Conservation (phyloP, 2,113 vertebrate genomes). For the Conger conger region DNA sequence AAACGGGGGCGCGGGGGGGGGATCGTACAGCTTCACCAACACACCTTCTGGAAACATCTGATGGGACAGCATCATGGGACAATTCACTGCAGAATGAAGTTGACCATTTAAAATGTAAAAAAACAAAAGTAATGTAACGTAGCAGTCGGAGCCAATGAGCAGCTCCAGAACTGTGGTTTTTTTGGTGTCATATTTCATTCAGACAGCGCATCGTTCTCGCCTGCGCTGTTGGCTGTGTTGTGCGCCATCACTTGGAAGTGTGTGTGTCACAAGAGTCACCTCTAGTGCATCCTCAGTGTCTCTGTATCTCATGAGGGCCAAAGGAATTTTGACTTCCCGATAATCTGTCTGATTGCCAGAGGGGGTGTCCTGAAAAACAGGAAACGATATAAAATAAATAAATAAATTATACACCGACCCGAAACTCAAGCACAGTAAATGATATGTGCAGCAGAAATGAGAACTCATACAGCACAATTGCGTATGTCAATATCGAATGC, state of each 20-base stretch:
- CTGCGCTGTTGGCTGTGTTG: neutral
- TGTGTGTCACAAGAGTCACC: slow-evolving; percentile 61
- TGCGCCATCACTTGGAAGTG: too few relatives aligned
- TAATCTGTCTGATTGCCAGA: slow-evolving; percentile 75
- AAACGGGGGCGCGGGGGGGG: slow-evolving; percentile 67
- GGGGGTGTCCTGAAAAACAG: slow-evolving; percentile 67
- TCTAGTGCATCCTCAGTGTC: slow-evolving; percentile 77
- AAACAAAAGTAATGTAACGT: too few relatives aligned
- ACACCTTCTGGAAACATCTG: slow-evolving; percentile 74
- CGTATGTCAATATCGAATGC: neutral
- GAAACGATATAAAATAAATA: too few relatives aligned
- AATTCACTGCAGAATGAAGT: neutral
- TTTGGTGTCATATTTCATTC: too few relatives aligned
- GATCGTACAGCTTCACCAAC: slow-evolving; percentile 79
- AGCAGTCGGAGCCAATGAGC: neutral
- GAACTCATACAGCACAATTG: neutral
- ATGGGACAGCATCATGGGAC: slow-evolving; percentile 36
- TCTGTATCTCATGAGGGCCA: slow-evolving; percentile 79
- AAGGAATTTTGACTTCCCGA: slow-evolving; percentile 73
- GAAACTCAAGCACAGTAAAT: neutral
- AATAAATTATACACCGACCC: neutral
- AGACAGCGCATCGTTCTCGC: neutral
- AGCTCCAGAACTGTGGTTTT: neutral
- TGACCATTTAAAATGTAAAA: neutral
- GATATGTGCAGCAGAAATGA: neutral